Evolutionary conservation across 2,888 invertebrate genomes (phyloP), one percentile per base, ranked within the genome.

Genomic region (Hydropsyche betteni): DNA sequence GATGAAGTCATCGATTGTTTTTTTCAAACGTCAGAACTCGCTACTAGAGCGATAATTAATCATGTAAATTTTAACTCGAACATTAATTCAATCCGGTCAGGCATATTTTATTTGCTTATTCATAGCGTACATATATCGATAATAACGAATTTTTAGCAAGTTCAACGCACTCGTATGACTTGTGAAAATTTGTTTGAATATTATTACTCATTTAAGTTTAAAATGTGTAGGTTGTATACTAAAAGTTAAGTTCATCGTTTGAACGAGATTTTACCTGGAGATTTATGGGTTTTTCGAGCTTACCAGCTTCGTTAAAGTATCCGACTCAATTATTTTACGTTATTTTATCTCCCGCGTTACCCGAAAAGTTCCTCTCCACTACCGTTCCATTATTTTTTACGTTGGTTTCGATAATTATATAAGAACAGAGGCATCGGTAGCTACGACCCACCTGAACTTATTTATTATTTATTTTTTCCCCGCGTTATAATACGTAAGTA

Each of bases 351-450:
- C 53, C 64, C 64, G 64, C 7, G 64, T 64, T 64, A 64, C 64
- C 64, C 64, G 36, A 64, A 64, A 64, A 10, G 64, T 34, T 64
- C 70, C 53, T 70, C 16, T 16, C 51, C 33, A 50, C 70, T 70
- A 53, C 52, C 70, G 70, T 52, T 70, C 51, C 52, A 70, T 70
- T 70, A 53, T 70, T 70, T 70, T 70, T 70, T 70, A 70, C 12
- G 51, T 70, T 53, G 70, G 69, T 33, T 52, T 33, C 52, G 52
- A 70, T 70, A 70, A 70, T 70, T 70, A 70, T 44, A 44, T 70
- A 34, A 70, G 69, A 51, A 52, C n/a, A 52, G 53, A 24, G n/a
- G 53, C 70, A 34, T 36, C 69, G 50, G 69, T 69, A 70, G 53
- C 44, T 44, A 44, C 44, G 10, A 44, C 44, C 44, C 44, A 10